Base-by-base conservation (phyloP, 2,888 invertebrate species). In the Deroplatys truncata region DNA sequence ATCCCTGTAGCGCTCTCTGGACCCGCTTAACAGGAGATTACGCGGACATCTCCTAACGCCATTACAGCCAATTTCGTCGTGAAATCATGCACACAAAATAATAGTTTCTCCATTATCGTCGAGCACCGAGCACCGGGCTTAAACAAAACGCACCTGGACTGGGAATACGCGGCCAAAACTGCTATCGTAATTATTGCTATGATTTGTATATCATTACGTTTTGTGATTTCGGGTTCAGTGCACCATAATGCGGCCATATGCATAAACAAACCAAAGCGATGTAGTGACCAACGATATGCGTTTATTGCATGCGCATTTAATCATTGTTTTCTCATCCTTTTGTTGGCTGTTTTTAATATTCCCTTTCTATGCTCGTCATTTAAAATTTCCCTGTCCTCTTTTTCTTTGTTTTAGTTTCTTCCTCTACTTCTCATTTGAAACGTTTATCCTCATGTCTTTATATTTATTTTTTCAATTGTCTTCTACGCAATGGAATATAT, bases 31-130 rank as follows among this genome's bases (percentile, higher is more conserved):
- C 85, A 28, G 25, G 16, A 25, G 85, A 49, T 85, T 49, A 43
- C 28, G 31, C 25, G 35, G 31, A 85, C 85, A 28, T 31, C 20
- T n/a, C 31, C 85, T 85, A 85, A 85, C 85, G 43, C n/a, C 85
- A 85, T 85, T 85, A 85, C 56, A 72, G 85, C 25, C 85, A 85
- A 85, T 85, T 85, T 85, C 49, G 49, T 85, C 85, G 56, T 49
- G 85, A 85, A 85, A 85, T 85, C 85, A 85, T 85, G 85, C 28
- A 85, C 85, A 49, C 85, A 85, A 85, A 85, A 85, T 85, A 85
- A 85, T 85, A 85, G 85, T 85, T 85, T 85, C 28, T 29, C 28
- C 84, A 72, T 72, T 72, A 72, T 72, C 56, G 56, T 72, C 56
- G 56, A 43, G 43, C 56, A 72, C 20, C 56, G 56, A 72, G 56